Conservation (phyloP, 2,888 invertebrate genomes). For the Lycia hirtaria region DNA sequence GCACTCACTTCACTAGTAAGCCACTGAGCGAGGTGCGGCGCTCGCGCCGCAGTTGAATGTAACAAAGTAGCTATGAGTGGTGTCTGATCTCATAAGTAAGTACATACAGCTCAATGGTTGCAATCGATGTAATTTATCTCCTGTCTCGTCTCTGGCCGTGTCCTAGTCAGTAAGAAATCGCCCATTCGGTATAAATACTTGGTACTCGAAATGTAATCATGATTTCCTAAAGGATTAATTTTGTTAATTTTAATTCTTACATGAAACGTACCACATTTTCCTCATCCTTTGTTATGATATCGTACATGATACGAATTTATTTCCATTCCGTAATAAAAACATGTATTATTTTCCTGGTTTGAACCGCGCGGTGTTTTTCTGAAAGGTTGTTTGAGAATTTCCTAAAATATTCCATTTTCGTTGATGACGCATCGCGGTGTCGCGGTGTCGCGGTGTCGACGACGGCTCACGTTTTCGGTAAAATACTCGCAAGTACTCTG, state of each 20-base stretch:
- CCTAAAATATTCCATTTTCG: background rate
- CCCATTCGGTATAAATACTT: no score
- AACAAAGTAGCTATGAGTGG: no score
- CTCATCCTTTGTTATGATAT: background rate
- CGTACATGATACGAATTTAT: conserved; percentile 2
- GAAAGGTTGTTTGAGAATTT: background rate
- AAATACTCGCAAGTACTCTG: background rate
- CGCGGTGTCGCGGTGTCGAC: no score
- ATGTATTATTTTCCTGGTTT: conserved; percentile 4
- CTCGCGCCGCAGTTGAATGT: no score
- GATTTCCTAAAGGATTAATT: background rate
- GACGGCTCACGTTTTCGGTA: background rate
- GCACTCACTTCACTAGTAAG: no score
- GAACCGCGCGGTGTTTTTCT: background rate
- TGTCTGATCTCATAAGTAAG: no score
- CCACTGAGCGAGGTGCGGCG: no score
- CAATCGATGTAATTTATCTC: no score
- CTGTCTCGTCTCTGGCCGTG: no score
- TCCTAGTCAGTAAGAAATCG: no score
- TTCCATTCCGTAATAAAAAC: conserved; percentile 3
- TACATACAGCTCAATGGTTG: no score
- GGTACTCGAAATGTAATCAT: no score
- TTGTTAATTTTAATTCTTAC: background rate
- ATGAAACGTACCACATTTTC: background rate
- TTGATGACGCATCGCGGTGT: background rate